These are phyloP conservation scores for Dromas ardeola DNA, from an alignment of 2,113 vertebrate species.

Conservation along the genomic window DNA sequence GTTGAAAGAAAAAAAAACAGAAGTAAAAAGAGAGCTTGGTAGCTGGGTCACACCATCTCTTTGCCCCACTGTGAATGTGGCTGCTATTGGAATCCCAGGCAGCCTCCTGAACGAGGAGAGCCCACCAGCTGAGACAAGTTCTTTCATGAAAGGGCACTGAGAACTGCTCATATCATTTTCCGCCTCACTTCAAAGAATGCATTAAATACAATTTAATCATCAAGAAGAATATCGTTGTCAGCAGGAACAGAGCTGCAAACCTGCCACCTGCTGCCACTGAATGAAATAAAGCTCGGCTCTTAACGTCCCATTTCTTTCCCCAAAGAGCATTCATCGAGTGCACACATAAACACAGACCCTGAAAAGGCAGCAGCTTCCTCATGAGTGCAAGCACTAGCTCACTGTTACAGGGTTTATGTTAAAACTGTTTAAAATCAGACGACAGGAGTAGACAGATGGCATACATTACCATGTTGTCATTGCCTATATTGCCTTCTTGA, in stretches of 20 bases:
- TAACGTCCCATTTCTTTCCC: not conserved
- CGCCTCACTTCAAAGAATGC: slow-evolving; percentile 39
- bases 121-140: slow-evolving; percentile 21
- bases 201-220: slow-evolving; percentile 67
- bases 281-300: slow-evolving; percentile 26
- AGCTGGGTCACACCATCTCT: not conserved
- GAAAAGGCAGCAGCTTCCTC: not conserved
- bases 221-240: slow-evolving; percentile 45
- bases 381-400: not conserved
- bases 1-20: not conserved
- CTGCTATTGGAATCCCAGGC: slow-evolving; percentile 6
- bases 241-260: slow-evolving; percentile 48
- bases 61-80: not conserved
- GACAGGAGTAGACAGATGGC: slow-evolving; percentile 25
- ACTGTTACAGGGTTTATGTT: not conserved
- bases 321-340: not conserved
- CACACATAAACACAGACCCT: not conserved
- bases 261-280: slow-evolving; percentile 31
- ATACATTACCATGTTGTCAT: not conserved
- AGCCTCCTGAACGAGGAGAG: not conserved
- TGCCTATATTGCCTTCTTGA: not conserved
- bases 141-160: slow-evolving; percentile 45
- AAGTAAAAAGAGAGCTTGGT: not conserved
- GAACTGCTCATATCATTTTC: slow-evolving; percentile 40
- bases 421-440: slow-evolving; percentile 17